These are phyloP conservation scores for Pseudochromis fuscus DNA, from an alignment of 2,797 vertebrate species.

Conservation along the genomic window DNA sequence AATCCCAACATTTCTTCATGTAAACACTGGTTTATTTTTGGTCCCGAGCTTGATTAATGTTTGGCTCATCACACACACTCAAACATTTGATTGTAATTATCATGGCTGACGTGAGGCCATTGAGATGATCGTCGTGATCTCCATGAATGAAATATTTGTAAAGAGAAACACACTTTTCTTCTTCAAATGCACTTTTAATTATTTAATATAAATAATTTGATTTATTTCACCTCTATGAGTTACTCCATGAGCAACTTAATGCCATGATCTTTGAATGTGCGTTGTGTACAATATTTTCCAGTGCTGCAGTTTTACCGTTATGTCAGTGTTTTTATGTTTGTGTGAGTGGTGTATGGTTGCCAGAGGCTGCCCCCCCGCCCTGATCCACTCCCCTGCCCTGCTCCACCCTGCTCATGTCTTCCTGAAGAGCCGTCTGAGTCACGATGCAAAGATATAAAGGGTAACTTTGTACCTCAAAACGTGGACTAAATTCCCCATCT, in stretches of 20 bases:
- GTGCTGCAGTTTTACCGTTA: slow-evolving; percentile 54
- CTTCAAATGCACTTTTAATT: slow-evolving; percentile 67
- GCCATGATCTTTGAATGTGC: slow-evolving; percentile 72
- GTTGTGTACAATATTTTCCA: slow-evolving; percentile 61
- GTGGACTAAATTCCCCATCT: slow-evolving; percentile 21
- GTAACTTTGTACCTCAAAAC: slow-evolving; percentile 16
- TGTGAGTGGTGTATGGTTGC: slow-evolving; percentile 18
- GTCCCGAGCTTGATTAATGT: neutral
- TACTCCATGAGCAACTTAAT: slow-evolving; percentile 44
- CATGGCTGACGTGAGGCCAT: neutral
- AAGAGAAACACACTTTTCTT: slow-evolving; percentile 5
- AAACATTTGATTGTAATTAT: slow-evolving; percentile 33
- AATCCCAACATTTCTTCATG: neutral
- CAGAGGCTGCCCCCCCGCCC: slow-evolving; percentile 2
- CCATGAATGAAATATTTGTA: slow-evolving; percentile 18
- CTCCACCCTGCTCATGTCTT: slow-evolving; percentile 17
- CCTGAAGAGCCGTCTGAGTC: slow-evolving; percentile 11
- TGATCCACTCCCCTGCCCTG: too few relatives aligned
- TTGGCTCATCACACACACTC: neutral
- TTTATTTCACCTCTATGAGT: slow-evolving; percentile 35
- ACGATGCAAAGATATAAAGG: neutral
- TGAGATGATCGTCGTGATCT: slow-evolving; percentile 3
- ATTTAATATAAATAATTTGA: slow-evolving; percentile 32
- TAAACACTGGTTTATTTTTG: neutral
- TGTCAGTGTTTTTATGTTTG: slow-evolving; percentile 43